phyloP scores from a whole-genome alignment of 2,797 vertebrate genomes.

The Todus mexicanus region DNA sequence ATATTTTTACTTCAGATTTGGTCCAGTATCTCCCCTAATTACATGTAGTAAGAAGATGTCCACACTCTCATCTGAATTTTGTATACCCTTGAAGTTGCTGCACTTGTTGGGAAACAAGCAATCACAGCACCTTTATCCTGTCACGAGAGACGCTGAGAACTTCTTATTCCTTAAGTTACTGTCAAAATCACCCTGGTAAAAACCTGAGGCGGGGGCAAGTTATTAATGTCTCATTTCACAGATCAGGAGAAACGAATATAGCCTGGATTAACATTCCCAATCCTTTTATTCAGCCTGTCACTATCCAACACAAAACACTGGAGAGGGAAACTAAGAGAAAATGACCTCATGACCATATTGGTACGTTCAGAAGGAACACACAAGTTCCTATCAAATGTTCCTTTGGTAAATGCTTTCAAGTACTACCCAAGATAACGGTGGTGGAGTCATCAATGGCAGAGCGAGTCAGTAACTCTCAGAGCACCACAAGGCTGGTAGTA shows the following conservation, averaged over 20 bases:
- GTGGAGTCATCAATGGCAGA: neutral
- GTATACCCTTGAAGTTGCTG: neutral
- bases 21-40: neutral
- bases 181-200: neutral
- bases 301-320: neutral
- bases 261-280: neutral
- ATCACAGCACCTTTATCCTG: rapidly evolving
- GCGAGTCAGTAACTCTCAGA: neutral
- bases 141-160: neutral
- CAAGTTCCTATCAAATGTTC: neutral
- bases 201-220: neutral
- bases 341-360: rapidly evolving
- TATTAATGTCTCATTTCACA: neutral
- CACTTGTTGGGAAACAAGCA: neutral
- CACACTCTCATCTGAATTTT: neutral
- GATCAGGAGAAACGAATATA: neutral
- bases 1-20: neutral
- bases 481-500: too few species aligned
- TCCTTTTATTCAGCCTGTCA: neutral
- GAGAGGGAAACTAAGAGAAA: neutral
- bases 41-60: neutral
- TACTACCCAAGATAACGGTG: rapidly evolving
- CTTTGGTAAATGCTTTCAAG: neutral
- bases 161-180: neutral
- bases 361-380: neutral